Evolutionary conservation across 2,888 invertebrate species (phyloP).

Genomic region (Yponomeuta cagnagella): DNA sequence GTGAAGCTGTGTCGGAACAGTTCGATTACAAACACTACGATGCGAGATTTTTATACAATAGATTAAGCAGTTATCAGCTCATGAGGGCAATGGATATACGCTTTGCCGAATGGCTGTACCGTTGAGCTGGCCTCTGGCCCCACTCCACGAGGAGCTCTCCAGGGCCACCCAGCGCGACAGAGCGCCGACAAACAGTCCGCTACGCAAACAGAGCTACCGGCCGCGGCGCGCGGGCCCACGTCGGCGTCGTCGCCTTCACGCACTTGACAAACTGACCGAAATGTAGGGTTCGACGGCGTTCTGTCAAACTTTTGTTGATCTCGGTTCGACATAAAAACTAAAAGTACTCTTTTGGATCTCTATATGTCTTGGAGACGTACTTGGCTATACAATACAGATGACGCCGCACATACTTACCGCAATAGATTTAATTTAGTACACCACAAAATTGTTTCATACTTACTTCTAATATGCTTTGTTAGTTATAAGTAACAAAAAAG

Average conservation of each 20-base stretch:
- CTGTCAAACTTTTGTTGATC: background rate
- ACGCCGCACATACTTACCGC: too few species aligned
- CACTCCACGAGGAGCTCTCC: background rate
- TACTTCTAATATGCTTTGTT: too few species aligned
- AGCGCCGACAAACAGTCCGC: conserved; percentile 34
- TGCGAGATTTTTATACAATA: too few species aligned
- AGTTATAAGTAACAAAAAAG: too few species aligned
- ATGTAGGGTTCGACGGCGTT: background rate
- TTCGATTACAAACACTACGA: too few species aligned
- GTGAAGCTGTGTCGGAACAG: too few species aligned
- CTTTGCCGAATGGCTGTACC: background rate
- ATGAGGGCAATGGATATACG: background rate
- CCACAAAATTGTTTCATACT: too few species aligned
- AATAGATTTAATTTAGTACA: too few species aligned
- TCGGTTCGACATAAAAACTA: background rate
- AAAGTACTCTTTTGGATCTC: background rate
- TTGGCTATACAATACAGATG: too few species aligned
- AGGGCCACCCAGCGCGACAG: conserved; percentile 50
- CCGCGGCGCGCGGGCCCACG: background rate
- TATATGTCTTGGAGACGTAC: too few species aligned
- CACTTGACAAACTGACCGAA: background rate
- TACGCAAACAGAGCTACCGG: conserved; percentile 24
- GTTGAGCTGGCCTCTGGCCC: background rate
- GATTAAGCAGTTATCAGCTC: background rate
- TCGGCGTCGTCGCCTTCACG: background rate